phyloP scores from a whole-genome alignment of 2,113 vertebrate genomes.

The Takifugu flavidus region DNA sequence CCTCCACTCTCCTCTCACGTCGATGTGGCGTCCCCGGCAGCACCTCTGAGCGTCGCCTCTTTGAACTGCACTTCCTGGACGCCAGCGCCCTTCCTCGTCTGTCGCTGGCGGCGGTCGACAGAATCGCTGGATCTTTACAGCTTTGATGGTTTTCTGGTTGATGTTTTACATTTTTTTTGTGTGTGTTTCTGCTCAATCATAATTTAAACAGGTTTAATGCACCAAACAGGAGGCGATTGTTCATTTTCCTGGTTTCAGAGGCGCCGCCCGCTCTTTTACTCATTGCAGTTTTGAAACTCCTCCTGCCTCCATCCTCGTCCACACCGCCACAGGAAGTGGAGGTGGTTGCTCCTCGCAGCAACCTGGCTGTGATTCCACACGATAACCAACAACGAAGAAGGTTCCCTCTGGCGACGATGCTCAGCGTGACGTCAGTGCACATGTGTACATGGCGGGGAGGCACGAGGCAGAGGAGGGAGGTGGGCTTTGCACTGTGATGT shows the following conservation, averaged over 20 bases:
- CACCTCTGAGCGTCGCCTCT: too few species aligned
- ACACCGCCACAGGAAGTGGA: too few species aligned
- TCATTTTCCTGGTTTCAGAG: not conserved
- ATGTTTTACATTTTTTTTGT: too few species aligned
- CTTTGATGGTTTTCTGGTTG: too few species aligned
- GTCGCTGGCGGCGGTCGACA: not conserved
- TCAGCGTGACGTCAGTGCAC: conserved; percentile 53
- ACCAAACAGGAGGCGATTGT: not conserved
- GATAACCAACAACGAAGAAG: conserved; percentile 52
- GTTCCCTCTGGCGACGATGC: conserved; percentile 45
- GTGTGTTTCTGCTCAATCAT: too few species aligned
- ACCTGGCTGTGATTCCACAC: not conserved
- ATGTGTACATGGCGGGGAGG: too few species aligned
- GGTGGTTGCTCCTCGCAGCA: not conserved
- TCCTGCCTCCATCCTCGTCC: too few species aligned
- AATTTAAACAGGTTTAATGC: too few species aligned
- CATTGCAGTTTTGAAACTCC: too few species aligned
- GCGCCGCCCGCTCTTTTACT: too few species aligned
- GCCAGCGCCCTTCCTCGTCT: not conserved
- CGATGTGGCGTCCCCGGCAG: not conserved
- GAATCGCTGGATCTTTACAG: too few species aligned
- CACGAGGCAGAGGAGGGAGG: conserved; percentile 24
- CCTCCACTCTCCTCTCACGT: not conserved
- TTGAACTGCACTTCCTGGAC: not conserved
- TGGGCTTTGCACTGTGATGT: conserved; percentile 57